Base-by-base conservation (phyloP, 2,797 vertebrate species). In the Pyrocephalus nanus region DNA sequence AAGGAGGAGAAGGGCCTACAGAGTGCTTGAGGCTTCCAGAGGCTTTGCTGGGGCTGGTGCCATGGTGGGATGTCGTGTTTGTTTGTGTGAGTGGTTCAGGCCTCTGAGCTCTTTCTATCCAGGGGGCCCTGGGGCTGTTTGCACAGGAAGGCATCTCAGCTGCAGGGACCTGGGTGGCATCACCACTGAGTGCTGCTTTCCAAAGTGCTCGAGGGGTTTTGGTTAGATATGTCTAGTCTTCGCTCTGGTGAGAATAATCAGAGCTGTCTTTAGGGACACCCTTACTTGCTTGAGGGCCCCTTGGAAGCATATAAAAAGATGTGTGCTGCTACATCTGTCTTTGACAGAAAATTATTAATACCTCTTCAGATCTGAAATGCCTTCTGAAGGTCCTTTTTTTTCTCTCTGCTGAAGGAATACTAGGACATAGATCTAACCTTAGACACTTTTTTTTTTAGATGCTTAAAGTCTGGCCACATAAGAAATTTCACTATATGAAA, bases 151-250 rank as follows among this genome's bases (percentile, higher is more conserved):
- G 30, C 18, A 77, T 67, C 62, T 88, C 61, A 70, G 85, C 57
- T 0, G 0, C 67, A 17, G 54, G 38, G 45, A 78, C 29, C 54
- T 1, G 7, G 40, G 15, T 26, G 64, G 79, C 0, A 0, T 81
- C 70, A 47, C 25, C 22, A 29, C n/a, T 0, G 4, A 69, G 42
- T 2, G 5, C 32, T 72, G 61, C 86, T 92, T 93, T 76, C 67
- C 54, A 27, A 70, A 83, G 69, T 34, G 17, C 29, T 34, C 0
- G 0, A 30, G 6, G 38, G 61, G 14, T 34, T 86, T 84, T 2
- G 1, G 43, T 54, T 86, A 58, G 58, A 74, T 74, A 14, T 15
- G 55, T 67, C 42, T 48, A 50, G 27, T 65, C 11, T 17, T 86
- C 0, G 1, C 47, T 69, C 29, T 4, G 45, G 57, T 30, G 11